A percentile compares a stretch with the other conserved stretches of the same genome.
These are phyloP conservation scores for Amaurobius ferox DNA, from an alignment of 2,888 invertebrate genomes.

Conservation along the genomic window DNA sequence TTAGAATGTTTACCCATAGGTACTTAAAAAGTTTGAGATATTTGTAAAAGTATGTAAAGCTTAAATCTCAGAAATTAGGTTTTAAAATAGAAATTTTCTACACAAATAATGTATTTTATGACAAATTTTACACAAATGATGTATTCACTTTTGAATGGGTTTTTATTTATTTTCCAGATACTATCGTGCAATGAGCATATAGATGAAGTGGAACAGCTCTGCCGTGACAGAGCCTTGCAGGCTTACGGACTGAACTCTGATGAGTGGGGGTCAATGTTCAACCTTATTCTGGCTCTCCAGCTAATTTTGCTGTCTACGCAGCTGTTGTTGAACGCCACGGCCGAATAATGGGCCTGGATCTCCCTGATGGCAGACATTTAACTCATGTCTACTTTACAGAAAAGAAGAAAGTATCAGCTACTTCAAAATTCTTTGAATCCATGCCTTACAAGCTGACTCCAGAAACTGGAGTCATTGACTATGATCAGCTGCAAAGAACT, in stretches of 20 bases:
- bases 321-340: conserved; percentile 80
- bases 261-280: conserved; percentile 82
- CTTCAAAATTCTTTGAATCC: conserved; percentile 82
- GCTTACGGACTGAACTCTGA: conserved; percentile 79
- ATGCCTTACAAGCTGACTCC: conserved; percentile 81
- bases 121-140: no score
- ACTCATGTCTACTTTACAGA: conserved; percentile 81
- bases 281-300: conserved; percentile 81
- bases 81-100: no score
- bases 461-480: conserved; percentile 81
- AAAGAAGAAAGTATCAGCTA: conserved; percentile 81
- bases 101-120: no score
- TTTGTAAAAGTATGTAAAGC: no score
- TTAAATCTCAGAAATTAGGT: no score
- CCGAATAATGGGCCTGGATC: conserved; percentile 82
- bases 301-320: conserved; percentile 82
- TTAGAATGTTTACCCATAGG: no score
- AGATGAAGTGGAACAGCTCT: conserved; percentile 81
- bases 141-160: no score
- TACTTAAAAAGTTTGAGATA: no score
- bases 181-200: conserved; percentile 82
- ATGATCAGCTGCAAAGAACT: conserved; percentile 80
- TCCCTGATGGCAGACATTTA: conserved; percentile 81
- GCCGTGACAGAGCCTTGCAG: conserved; percentile 80
- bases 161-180: conserved; percentile 78